A percentile compares a stretch with the other conserved stretches of the same genome.
Evolutionary conservation across 2,113 vertebrate species (phyloP).

Genomic region (Colossoma macropomum): DNA sequence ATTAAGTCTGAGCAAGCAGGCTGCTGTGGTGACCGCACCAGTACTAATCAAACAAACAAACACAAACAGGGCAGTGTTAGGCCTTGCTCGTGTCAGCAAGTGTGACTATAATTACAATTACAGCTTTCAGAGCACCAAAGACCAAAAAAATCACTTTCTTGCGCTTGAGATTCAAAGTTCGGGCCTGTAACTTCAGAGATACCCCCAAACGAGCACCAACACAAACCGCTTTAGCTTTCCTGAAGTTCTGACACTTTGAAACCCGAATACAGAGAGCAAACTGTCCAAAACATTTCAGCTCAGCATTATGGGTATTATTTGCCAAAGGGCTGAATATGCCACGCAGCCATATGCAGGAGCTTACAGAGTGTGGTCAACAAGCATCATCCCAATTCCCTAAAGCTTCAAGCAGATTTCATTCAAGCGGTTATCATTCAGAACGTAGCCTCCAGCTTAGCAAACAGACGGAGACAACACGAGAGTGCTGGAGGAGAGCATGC

Average conservation of each 20-base stretch:
- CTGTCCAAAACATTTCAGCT: neutral
- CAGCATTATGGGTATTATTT: constrained; percentile 9
- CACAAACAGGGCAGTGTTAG: neutral
- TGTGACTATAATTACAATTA: neutral
- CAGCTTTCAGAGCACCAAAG: neutral
- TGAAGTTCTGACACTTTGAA: neutral
- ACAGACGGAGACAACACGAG: neutral
- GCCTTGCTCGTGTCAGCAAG: neutral
- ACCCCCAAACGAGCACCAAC: neutral
- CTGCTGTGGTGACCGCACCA: neutral
- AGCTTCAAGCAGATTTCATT: neutral
- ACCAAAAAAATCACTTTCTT: neutral
- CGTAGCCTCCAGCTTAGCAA: neutral
- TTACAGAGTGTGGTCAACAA: neutral
- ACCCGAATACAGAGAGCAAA: neutral
- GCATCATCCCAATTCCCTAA: neutral
- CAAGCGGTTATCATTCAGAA: neutral
- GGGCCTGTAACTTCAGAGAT: neutral
- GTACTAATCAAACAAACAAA: neutral
- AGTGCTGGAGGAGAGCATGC: neutral
- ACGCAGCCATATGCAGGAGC: neutral
- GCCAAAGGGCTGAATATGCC: constrained; percentile 7
- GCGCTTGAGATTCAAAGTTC: too few species aligned
- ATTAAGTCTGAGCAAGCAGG: neutral
- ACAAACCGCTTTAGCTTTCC: neutral